phyloP scores from a whole-genome alignment of 2,113 vertebrate species.

The Datnioides undecimradiatus region DNA sequence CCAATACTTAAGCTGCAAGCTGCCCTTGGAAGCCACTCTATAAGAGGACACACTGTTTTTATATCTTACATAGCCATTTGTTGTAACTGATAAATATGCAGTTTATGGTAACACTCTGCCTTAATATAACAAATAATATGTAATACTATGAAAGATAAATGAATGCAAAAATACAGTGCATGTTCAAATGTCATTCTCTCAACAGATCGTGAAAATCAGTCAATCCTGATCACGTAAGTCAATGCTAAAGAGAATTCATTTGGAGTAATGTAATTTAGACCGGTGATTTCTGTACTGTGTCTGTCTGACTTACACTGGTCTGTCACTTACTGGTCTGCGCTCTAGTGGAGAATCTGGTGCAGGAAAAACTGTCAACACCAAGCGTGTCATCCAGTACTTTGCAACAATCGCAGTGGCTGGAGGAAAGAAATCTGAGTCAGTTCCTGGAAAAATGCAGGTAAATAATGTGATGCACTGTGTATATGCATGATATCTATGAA shows the following conservation, averaged over 20 bases:
- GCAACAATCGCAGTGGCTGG: slow-evolving; percentile 92
- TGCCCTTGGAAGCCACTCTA: slow-evolving; percentile 24
- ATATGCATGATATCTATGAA: background rate
- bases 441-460: slow-evolving; percentile 87
- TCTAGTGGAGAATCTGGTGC: slow-evolving; percentile 92
- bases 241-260: background rate
- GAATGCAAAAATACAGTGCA: background rate
- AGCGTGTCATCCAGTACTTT: slow-evolving; percentile 96
- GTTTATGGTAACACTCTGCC: background rate
- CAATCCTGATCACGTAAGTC: slow-evolving; percentile 89
- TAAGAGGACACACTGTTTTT: background rate
- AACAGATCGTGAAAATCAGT: slow-evolving; percentile 86
- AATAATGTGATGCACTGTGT: background rate
- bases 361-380: slow-evolving; percentile 96
- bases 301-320: background rate
- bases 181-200: slow-evolving; percentile 27
- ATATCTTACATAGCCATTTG: background rate
- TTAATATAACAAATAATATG: background rate
- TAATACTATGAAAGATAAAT: background rate
- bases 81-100: background rate
- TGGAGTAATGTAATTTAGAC: background rate
- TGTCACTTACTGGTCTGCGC: slow-evolving; percentile 12
- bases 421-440: slow-evolving; percentile 60
- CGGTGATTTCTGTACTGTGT: background rate
- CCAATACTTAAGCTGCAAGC: background rate